phyloP scores from a whole-genome alignment of 2,888 invertebrate genomes.

The Sesia bembeciformis region DNA sequence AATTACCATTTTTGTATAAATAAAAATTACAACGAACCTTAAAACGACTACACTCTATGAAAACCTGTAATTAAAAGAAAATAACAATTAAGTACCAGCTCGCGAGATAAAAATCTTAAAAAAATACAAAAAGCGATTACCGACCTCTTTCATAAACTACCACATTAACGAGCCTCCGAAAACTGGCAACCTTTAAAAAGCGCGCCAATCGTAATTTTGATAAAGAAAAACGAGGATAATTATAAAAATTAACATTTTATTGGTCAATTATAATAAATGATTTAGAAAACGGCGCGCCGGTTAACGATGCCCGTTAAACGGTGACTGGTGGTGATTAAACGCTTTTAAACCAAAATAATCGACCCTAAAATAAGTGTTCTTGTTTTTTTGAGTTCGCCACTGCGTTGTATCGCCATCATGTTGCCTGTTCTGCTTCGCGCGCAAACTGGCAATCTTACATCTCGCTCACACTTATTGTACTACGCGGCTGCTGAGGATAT shows the following conservation, averaged over 20 bases:
- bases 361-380: constrained; percentile 46
- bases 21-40: too few species aligned
- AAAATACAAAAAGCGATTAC: neutral
- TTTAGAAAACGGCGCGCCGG: constrained; percentile 32
- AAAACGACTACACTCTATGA: neutral
- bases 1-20: too few species aligned
- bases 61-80: neutral
- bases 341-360: constrained; percentile 60
- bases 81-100: neutral
- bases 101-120: neutral
- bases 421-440: constrained; percentile 19
- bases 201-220: constrained; percentile 8
- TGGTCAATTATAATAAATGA: constrained; percentile 58
- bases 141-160: neutral
- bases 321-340: constrained; percentile 45
- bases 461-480: constrained; percentile 16
- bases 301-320: constrained; percentile 34
- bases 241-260: constrained; percentile 58
- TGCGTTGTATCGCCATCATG: constrained; percentile 41
- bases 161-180: constrained; percentile 1
- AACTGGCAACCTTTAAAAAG: constrained; percentile 1
- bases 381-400: constrained; percentile 35
- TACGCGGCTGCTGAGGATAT: constrained; percentile 1
- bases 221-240: constrained; percentile 32
- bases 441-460: constrained; percentile 13